A percentile compares a stretch with the other conserved stretches of the same genome.
Conservation (phyloP, 2,888 invertebrate species). For the Xylota sylvarum region DNA sequence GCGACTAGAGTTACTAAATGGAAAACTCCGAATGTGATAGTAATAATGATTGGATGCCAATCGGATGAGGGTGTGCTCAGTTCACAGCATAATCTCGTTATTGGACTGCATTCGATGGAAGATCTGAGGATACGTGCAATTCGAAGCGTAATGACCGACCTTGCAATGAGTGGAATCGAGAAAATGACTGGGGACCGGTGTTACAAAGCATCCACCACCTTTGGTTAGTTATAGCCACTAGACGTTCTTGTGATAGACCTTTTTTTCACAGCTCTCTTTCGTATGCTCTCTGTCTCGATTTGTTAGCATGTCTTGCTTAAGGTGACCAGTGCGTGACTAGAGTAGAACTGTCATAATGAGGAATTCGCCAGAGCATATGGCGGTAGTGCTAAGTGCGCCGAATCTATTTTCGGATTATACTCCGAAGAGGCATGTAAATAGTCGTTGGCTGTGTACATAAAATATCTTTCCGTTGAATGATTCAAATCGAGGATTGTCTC, state of each 20-base stretch:
- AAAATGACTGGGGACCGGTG: background rate
- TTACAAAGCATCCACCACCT: constrained; percentile 13
- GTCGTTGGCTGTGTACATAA: background rate
- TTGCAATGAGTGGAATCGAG: constrained; percentile 19
- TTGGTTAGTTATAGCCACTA: constrained; percentile 3
- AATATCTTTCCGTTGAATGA: constrained; percentile 13
- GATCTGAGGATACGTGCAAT: background rate
- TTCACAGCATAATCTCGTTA: constrained; percentile 16
- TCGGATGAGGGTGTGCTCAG: constrained; percentile 23
- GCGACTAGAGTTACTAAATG: constrained; percentile 40
- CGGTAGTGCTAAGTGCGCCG: constrained; percentile 6
- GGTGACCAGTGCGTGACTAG: background rate
- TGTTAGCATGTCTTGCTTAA: background rate
- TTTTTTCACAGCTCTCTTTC: constrained; percentile 1
- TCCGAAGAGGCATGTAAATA: constrained; percentile 31
- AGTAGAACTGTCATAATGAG: constrained; percentile 16
- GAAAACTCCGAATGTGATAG: constrained; percentile 56
- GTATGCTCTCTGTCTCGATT: background rate
- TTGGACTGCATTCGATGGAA: constrained; percentile 34
- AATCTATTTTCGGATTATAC: constrained; percentile 46
- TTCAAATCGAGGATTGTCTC: background rate
- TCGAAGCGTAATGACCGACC: constrained; percentile 27
- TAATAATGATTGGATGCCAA: constrained; percentile 36
- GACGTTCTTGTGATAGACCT: background rate
- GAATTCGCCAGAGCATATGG: constrained; percentile 20